These are phyloP conservation scores for Hydrolagus affinis DNA, from an alignment of 2,113 vertebrate genomes.

Conservation along the genomic window DNA sequence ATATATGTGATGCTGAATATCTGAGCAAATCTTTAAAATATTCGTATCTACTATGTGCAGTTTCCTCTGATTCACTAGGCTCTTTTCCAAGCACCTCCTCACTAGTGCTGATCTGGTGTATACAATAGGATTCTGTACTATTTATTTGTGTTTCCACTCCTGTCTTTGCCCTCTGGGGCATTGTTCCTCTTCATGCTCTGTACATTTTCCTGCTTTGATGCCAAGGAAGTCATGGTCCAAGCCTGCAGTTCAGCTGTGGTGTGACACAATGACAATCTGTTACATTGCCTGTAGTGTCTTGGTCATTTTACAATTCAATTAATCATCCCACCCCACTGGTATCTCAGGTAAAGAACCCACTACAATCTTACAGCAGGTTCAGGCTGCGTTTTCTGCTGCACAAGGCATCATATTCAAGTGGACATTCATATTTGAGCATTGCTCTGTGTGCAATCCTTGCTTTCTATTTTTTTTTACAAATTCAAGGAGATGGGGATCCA, in stretches of 20 bases:
- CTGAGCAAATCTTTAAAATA: no score
- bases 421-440: no score
- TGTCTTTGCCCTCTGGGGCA: not conserved
- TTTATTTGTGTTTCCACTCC: not conserved
- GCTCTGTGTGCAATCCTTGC: no score
- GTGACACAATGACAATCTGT: conserved; percentile 22
- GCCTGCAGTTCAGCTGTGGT: not conserved
- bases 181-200: not conserved
- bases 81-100: not conserved
- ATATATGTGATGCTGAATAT: no score
- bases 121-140: not conserved
- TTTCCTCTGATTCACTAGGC: no score
- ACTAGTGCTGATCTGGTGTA: not conserved
- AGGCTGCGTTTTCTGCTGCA: not conserved
- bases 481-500: no score
- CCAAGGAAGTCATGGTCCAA: conserved; percentile 7
- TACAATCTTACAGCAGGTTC: not conserved
- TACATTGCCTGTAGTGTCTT: not conserved
- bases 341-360: conserved; percentile 16
- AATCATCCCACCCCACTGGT: conserved; percentile 6
- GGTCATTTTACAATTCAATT: conserved; percentile 14
- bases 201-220: not conserved
- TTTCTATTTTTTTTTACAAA: no score
- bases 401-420: not conserved
- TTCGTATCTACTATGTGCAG: no score